Base-by-base conservation (phyloP, 2,113 vertebrate species). In the Engraulis encrasicolus region DNA sequence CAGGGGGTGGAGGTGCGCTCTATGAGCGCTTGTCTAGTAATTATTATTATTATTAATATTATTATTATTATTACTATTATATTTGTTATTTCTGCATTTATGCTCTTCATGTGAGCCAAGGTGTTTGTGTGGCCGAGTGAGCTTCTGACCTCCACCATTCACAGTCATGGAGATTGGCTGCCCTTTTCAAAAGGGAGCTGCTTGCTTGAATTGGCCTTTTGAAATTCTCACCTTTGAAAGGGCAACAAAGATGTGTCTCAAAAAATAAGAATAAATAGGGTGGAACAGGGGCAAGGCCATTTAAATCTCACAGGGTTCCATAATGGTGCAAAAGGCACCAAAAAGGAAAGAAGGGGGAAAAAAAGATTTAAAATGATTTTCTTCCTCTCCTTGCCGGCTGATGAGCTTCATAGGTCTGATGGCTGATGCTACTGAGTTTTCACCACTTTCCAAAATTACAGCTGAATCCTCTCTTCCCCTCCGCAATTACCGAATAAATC, bases 131-230 rank as follows among this genome's bases (percentile, higher is more conserved):
- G 61, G 61, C 27, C 61, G 12, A 11, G 27, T 71, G 11, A 71
- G 61, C 27, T 27, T 71, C 61, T 14, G 61, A 71, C 61, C 61
- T 71, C 27, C 27, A 34, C 82, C 54, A 78, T 71, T 81, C 82
- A 81, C 71, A 81, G 80, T 80, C 31, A 84, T 66, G 40, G 50
- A 2, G 27, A 78, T 79, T 38, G 50, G 61, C 49, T 86, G 82
- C 85, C 84, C 84, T 89, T 89, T 82, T 82, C 78, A 85, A 78
- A n/a, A 85, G 78, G 52, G 66, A 66, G 83, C 37, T 66, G 79
- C 81, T 84, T 48, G 58, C 78, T 81, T 52, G 78, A 81, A n/a
- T 81, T 85, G 85, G 40, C 82, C 84, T 87, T 89, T 84, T 89
- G 80, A 78, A 85, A 82, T 82, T 79, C 77, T 81, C 50, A 78